A percentile compares a stretch with the other conserved stretches of the same genome.
phyloP scores from a whole-genome alignment of 2,797 vertebrate genomes.

The Kryptopterus vitreolus region DNA sequence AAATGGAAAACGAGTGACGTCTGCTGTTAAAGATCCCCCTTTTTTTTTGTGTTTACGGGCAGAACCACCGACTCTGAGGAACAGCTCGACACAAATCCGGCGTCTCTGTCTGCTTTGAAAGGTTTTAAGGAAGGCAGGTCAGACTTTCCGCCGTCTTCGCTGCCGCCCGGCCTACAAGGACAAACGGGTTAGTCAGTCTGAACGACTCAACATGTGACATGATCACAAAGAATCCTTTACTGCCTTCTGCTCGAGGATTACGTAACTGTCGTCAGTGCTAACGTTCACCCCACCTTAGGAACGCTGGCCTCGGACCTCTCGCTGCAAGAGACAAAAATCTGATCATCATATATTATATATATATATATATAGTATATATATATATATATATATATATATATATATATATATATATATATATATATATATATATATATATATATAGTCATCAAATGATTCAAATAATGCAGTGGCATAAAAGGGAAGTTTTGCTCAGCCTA shows the following conservation, averaged over 20 bases:
- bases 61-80: too few species aligned
- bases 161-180: slow-evolving; percentile 41
- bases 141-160: slow-evolving; percentile 43
- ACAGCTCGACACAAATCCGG: neutral
- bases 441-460: too few species aligned
- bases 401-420: too few species aligned
- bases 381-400: too few species aligned
- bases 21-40: neutral
- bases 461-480: too few species aligned
- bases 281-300: slow-evolving; percentile 12
- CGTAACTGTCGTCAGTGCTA: slow-evolving; percentile 16
- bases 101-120: neutral
- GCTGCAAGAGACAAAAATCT: neutral
- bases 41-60: neutral
- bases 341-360: neutral
- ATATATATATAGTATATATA: neutral
- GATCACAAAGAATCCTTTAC: slow-evolving; percentile 41
- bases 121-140: neutral
- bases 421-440: too few species aligned
- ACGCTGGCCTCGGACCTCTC: neutral
- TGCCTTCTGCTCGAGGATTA: slow-evolving; percentile 11
- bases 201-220: slow-evolving; percentile 5
- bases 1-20: neutral
- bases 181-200: neutral
- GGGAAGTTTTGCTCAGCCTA: too few species aligned